Conservation (phyloP, 2,888 invertebrate species). For the Bombyx huttoni region DNA sequence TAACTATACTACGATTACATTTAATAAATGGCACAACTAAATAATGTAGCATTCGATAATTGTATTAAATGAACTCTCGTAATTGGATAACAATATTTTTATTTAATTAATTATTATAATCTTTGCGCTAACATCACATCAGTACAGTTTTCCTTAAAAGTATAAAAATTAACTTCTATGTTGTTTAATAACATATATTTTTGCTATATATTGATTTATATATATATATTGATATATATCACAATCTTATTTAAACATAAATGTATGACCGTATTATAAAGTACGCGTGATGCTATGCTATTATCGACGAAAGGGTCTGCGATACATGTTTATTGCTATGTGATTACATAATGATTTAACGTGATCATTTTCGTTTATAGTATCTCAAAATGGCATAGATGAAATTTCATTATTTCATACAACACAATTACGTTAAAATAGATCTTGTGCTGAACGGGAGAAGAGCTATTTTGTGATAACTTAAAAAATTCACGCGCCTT, state of each 20-base stretch:
- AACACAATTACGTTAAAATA: no score
- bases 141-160: slow-evolving; percentile 53
- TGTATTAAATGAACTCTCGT: slow-evolving; percentile 25
- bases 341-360: no score
- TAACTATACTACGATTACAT: slow-evolving; percentile 35
- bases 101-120: slow-evolving; percentile 40
- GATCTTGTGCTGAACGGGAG: no score
- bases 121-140: slow-evolving; percentile 64
- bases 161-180: slow-evolving; percentile 26
- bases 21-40: slow-evolving; percentile 56
- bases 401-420: no score
- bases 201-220: no score
- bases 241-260: slow-evolving; percentile 22
- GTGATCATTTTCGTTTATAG: no score
- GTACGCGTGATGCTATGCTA: neutral
- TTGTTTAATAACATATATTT: slow-evolving; percentile 27
- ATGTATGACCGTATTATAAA: neutral
- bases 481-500: no score
- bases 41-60: slow-evolving; percentile 51
- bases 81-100: slow-evolving; percentile 15
- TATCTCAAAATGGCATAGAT: no score
- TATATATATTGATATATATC: no score
- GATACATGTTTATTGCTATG: no score
- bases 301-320: neutral
- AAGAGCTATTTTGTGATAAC: no score